Evolutionary conservation across 2,888 invertebrate species (phyloP).

Genomic region (Notocelia uddmanniana): DNA sequence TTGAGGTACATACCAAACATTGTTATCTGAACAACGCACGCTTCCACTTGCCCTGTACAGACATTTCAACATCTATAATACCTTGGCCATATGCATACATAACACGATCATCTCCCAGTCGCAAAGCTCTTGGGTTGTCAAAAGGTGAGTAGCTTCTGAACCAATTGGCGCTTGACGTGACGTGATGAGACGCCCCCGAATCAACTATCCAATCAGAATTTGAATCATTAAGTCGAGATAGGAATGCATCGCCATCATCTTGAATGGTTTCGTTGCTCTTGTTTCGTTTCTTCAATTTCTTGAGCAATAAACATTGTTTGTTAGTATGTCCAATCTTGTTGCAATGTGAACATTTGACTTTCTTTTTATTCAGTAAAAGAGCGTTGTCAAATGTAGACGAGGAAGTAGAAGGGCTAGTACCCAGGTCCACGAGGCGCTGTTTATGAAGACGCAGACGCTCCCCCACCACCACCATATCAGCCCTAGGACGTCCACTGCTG

Average conservation of each 20-base stretch:
- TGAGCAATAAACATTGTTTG: neutral
- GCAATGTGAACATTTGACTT: neutral
- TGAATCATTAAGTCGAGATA: neutral
- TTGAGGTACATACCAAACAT: neutral
- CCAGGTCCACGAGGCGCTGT: neutral
- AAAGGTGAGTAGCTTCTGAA: too few species aligned
- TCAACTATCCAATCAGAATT: neutral
- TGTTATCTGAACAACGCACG: neutral
- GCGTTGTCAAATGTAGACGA: neutral
- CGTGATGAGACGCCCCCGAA: too few species aligned
- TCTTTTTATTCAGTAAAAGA: neutral
- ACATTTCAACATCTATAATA: too few species aligned
- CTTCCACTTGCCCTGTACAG: neutral
- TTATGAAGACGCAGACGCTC: neutral
- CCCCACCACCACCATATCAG: too few species aligned
- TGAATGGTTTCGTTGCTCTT: neutral
- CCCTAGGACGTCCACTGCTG: too few species aligned
- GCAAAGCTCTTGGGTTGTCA: too few species aligned
- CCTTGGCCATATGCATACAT: too few species aligned
- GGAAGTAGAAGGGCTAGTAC: neutral
- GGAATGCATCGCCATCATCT: neutral
- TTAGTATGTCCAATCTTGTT: too few species aligned
- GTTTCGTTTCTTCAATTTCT: neutral
- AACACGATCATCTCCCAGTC: too few species aligned
- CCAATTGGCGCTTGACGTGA: too few species aligned